phyloP scores from a whole-genome alignment of 2,113 vertebrate species.

The Microcebus griseorufus region DNA sequence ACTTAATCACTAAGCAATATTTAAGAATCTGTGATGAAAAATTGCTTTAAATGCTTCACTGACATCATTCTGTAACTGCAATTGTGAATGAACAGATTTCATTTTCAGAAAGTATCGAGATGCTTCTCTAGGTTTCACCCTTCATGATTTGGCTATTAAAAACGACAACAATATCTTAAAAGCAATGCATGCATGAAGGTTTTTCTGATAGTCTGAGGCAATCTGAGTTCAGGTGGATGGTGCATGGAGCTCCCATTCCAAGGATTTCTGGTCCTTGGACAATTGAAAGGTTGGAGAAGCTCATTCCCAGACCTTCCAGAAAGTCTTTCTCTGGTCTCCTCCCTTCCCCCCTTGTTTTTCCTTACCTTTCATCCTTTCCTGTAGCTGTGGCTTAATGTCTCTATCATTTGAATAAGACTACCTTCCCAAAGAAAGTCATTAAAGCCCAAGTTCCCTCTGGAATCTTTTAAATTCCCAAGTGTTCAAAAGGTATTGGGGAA shows the following conservation, averaged over 20 bases:
- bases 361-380: neutral
- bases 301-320: neutral
- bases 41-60: neutral
- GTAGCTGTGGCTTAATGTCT: rapidly evolving
- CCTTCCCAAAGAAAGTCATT: neutral
- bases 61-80: neutral
- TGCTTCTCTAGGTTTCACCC: neutral
- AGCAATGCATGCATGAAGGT: neutral
- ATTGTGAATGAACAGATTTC: neutral
- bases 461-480: neutral
- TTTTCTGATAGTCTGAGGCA: neutral
- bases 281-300: neutral
- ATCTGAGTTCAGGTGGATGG: neutral
- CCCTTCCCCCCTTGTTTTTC: neutral
- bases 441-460: rapidly evolving
- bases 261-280: neutral
- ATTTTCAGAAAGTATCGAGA: neutral
- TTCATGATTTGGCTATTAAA: neutral
- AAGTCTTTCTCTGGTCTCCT: rapidly evolving
- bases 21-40: neutral
- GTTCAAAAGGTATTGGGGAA: neutral
- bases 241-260: rapidly evolving
- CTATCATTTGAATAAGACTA: neutral
- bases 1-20: neutral
- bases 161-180: neutral